Conservation (phyloP, 2,113 vertebrate species). For the Odontophorus gujanensis region DNA sequence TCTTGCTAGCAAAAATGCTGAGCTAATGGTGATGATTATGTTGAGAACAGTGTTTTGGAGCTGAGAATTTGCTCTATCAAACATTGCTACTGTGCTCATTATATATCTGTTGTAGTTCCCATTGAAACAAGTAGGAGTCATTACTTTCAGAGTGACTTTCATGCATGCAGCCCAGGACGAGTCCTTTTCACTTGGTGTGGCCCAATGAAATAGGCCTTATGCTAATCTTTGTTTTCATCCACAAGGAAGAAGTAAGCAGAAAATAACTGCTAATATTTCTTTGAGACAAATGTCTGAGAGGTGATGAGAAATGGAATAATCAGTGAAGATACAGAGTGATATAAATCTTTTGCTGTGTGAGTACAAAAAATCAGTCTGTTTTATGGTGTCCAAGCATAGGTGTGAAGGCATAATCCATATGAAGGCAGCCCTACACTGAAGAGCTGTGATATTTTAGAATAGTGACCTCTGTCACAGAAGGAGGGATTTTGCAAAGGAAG, state of each 20-base stretch:
- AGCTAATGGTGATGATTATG: no score
- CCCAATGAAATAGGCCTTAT: neutral
- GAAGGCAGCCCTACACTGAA: neutral
- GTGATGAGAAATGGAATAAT: neutral
- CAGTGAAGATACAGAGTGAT: neutral
- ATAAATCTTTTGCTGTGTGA: neutral
- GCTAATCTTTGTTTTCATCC: neutral
- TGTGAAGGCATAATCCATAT: neutral
- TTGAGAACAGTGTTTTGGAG: no score
- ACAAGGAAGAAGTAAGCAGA: neutral
- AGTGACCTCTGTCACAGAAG: neutral
- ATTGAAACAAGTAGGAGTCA: no score
- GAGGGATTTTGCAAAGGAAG: neutral
- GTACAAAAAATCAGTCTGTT: neutral
- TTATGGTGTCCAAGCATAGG: accelerated
- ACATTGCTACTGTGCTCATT: no score
- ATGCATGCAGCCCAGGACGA: no score
- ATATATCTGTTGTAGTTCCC: no score
- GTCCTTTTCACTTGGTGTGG: no score
- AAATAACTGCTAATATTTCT: neutral
- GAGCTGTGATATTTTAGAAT: neutral
- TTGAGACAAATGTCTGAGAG: neutral
- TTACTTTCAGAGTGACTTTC: no score
- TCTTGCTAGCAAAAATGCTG: no score
- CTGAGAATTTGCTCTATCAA: no score